phyloP scores from a whole-genome alignment of 2,888 invertebrate species.

The Malacosoma neustria region DNA sequence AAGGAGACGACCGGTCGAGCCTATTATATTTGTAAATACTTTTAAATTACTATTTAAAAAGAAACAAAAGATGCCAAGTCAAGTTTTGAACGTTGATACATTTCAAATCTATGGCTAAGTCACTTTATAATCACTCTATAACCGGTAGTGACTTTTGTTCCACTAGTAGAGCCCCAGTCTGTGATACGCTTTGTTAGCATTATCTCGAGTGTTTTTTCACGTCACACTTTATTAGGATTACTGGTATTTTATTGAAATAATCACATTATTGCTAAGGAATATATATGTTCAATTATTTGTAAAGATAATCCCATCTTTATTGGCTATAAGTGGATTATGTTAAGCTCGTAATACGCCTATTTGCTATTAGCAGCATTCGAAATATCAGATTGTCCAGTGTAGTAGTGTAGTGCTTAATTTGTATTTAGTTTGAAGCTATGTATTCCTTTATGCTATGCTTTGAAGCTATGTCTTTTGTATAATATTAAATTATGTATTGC shows the following conservation, averaged over 20 bases:
- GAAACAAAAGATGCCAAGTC: too few relatives aligned
- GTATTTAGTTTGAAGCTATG: too few relatives aligned
- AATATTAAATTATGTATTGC: too few relatives aligned
- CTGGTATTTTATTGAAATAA: constrained; percentile 21
- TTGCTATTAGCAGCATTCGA: neutral
- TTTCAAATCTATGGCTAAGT: too few relatives aligned
- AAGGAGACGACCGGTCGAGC: too few relatives aligned
- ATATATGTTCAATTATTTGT: constrained; percentile 8
- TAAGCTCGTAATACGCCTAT: neutral
- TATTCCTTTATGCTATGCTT: too few relatives aligned
- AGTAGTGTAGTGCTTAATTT: too few relatives aligned
- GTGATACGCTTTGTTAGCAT: constrained; percentile 10
- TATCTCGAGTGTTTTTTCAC: constrained; percentile 15
- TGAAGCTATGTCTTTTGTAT: too few relatives aligned
- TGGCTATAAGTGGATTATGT: neutral
- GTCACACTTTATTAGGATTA: constrained; percentile 21
- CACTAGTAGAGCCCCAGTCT: constrained; percentile 6
- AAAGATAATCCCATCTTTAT: constrained; percentile 2
- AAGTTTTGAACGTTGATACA: too few relatives aligned
- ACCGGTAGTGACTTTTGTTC: constrained; percentile 4
- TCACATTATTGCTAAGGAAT: constrained; percentile 12
- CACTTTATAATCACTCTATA: neutral
- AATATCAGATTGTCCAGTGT: too few relatives aligned
- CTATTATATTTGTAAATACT: too few relatives aligned
- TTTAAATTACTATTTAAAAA: too few relatives aligned